A percentile compares a stretch with the other conserved stretches of the same genome.
These are phyloP conservation scores for Liparis tanakae DNA, from an alignment of 2,797 vertebrate species.

Conservation along the genomic window DNA sequence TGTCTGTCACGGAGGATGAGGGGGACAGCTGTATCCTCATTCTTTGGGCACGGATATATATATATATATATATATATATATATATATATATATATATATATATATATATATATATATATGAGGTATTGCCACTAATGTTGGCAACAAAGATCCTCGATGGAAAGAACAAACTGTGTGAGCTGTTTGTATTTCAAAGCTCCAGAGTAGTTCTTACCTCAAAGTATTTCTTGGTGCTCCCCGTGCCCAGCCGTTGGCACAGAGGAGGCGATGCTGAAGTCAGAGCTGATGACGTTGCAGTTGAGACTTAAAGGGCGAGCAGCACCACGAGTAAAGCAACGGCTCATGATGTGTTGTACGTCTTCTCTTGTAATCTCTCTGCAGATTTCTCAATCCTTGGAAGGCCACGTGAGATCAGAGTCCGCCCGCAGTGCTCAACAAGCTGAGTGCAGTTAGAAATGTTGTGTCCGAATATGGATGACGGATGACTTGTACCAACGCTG, in stretches of 20 bases:
- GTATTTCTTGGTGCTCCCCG: constrained; percentile 18
- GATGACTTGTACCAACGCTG: too few species aligned
- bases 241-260: constrained; percentile 28
- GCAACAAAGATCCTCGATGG: constrained; percentile 3
- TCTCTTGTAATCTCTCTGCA: constrained; percentile 24
- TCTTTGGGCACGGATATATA: neutral
- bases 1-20: constrained; percentile 37
- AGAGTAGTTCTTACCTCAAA: constrained; percentile 28
- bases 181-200: constrained; percentile 25
- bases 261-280: neutral
- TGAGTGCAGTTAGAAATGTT: neutral
- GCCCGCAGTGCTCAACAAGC: neutral
- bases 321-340: constrained; percentile 19
- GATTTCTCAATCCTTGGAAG: constrained; percentile 25
- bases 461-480: too few species aligned
- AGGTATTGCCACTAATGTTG: constrained; percentile 23
- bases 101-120: too few species aligned
- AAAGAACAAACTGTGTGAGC: constrained; percentile 46
- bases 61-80: too few species aligned
- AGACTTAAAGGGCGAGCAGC: constrained; percentile 10
- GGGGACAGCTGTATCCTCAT: constrained; percentile 56
- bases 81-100: too few species aligned
- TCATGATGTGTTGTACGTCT: constrained; percentile 4
- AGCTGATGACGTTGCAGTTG: neutral
- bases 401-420: constrained; percentile 37